Percentiles rank a stretch among this genome's conserved stretches.
Evolutionary conservation across 2,797 vertebrate species (phyloP).

Genomic region (Rhinoraja longicauda): DNA sequence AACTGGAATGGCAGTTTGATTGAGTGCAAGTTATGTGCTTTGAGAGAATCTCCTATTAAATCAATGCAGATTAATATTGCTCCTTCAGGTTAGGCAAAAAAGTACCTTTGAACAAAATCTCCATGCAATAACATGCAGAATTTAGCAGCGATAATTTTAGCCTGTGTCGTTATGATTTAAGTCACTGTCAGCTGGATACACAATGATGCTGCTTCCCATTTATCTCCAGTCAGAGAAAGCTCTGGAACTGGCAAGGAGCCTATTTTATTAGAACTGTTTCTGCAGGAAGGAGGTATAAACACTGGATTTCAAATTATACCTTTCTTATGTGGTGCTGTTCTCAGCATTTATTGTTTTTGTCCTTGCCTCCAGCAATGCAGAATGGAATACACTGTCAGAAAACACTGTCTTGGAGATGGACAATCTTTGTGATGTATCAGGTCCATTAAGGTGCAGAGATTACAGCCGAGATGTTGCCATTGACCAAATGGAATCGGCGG

Average conservation of each 20-base stretch:
- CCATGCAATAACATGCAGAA: neutral
- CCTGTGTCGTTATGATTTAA: neutral
- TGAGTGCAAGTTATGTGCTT: neutral
- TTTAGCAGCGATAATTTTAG: slow-evolving; percentile 14
- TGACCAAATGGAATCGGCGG: neutral
- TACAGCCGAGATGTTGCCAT: neutral
- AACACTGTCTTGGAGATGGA: neutral
- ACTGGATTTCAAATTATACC: neutral
- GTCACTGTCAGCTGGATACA: slow-evolving; percentile 14
- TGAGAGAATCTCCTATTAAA: neutral
- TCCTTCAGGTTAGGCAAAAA: neutral
- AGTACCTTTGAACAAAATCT: slow-evolving; percentile 18
- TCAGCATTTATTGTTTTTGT: neutral
- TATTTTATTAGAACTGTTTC: neutral
- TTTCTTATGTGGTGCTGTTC: neutral
- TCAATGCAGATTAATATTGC: slow-evolving; percentile 13
- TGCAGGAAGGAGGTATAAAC: neutral
- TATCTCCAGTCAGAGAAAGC: neutral
- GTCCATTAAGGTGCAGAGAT: neutral
- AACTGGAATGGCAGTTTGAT: neutral
- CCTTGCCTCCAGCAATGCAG: neutral
- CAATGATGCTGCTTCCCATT: slow-evolving; percentile 12
- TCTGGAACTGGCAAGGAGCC: neutral
- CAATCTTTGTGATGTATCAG: neutral
- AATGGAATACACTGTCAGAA: neutral